Percentiles rank a stretch among this genome's conserved stretches.
phyloP scores from a whole-genome alignment of 2,888 invertebrate genomes.

The Nasonia oneida region DNA sequence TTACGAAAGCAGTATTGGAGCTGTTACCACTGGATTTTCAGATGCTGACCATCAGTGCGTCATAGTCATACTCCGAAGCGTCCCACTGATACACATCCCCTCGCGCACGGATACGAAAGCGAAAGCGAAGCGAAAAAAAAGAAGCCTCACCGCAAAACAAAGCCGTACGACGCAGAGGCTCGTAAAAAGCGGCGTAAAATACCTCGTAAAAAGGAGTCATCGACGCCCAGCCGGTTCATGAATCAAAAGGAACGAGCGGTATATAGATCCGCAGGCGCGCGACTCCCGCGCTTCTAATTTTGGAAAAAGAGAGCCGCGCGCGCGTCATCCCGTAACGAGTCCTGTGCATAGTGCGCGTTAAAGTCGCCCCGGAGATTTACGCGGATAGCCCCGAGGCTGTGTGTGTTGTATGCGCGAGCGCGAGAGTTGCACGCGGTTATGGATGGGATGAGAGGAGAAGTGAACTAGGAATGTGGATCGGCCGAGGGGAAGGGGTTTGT shows the following conservation, averaged over 20 bases:
- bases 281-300: slow-evolving; percentile 37
- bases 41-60: background rate
- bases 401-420: background rate
- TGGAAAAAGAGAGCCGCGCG: slow-evolving; percentile 15
- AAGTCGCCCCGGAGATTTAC: slow-evolving; percentile 30
- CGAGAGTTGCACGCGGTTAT: background rate
- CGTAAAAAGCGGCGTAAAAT: slow-evolving; percentile 1
- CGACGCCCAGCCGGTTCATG: slow-evolving; percentile 22
- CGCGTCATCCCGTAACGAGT: slow-evolving; percentile 18
- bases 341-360: slow-evolving; percentile 8
- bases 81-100: background rate
- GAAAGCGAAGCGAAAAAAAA: background rate
- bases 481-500: background rate
- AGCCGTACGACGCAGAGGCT: background rate
- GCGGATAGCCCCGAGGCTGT: background rate
- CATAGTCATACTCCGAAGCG: background rate
- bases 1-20: background rate
- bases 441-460: background rate
- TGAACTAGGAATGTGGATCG: slow-evolving; percentile 1
- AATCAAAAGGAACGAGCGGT: slow-evolving; percentile 24
- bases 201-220: slow-evolving; percentile 2
- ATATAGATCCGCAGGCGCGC: background rate
- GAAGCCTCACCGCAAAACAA: background rate
- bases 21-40: background rate
- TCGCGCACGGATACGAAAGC: background rate